Conservation (phyloP, 2,113 vertebrate genomes). For the Calonectris borealis region DNA sequence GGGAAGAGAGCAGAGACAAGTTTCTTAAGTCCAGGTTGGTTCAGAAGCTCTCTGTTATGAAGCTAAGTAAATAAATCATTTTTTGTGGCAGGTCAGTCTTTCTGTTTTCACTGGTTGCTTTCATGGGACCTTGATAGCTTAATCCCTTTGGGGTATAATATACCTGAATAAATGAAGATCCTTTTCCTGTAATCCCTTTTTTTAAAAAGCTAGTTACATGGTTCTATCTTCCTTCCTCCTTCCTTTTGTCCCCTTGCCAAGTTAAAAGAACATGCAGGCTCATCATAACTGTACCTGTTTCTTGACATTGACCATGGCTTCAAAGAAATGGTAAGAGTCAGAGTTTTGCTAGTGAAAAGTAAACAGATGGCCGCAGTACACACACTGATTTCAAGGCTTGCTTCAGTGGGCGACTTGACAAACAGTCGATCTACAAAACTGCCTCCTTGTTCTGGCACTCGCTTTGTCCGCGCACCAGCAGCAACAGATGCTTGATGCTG, state of each 20-base stretch:
- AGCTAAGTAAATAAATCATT: neutral
- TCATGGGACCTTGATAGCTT: neutral
- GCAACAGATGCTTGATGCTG: conserved; percentile 66
- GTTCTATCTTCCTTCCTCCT: neutral
- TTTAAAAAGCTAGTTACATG: neutral
- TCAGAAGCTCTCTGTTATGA: neutral
- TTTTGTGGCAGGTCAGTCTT: neutral
- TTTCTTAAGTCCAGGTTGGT: neutral
- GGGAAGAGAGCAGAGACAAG: neutral
- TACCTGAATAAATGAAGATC: conserved; percentile 22
- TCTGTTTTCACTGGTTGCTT: neutral
- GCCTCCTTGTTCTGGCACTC: conserved; percentile 56
- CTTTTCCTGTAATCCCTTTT: neutral
- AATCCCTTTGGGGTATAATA: neutral
- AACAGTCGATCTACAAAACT: conserved; percentile 61
- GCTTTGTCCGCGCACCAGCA: conserved; percentile 47
- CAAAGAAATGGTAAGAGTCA: conserved; percentile 38
- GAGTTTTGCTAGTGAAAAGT: conserved; percentile 56
- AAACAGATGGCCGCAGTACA: conserved; percentile 47
- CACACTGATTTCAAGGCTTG: conserved; percentile 55
- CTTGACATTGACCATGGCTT: conserved; percentile 44
- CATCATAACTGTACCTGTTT: conserved; percentile 50
- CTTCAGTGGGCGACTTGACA: conserved; percentile 56
- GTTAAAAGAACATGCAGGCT: neutral
- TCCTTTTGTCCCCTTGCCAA: neutral